phyloP scores from a whole-genome alignment of 2,888 invertebrate genomes.

The Parochlus steinenii region DNA sequence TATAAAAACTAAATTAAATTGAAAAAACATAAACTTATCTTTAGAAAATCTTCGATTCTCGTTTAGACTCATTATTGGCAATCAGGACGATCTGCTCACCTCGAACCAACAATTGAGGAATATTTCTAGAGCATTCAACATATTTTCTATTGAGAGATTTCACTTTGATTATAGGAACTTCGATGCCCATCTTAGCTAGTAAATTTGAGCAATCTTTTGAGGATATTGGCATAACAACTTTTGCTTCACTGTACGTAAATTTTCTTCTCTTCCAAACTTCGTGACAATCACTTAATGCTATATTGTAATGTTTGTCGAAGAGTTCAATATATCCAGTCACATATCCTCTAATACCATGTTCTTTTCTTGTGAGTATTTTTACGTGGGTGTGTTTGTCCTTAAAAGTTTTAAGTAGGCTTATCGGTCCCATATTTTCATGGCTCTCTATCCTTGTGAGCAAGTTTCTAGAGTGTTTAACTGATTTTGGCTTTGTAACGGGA shows the following conservation, averaged over 20 bases:
- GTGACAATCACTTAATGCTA: conserved; percentile 65
- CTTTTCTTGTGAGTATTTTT: conserved; percentile 52
- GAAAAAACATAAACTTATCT: too few species aligned
- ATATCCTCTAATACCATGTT: conserved; percentile 53
- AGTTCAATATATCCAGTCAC: conserved; percentile 64
- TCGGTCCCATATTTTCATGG: conserved; percentile 41
- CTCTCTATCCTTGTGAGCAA: conserved; percentile 36
- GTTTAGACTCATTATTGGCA: conserved; percentile 19
- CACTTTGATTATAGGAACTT: conserved; percentile 37
- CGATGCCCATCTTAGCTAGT: conserved; percentile 31
- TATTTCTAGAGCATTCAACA: conserved; percentile 47
- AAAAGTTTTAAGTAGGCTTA: conserved; percentile 41
- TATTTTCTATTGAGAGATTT: conserved; percentile 40
- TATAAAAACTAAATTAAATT: too few species aligned
- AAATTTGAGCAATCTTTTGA: conserved; percentile 29
- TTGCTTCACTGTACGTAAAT: conserved; percentile 23
- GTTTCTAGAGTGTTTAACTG: conserved; percentile 26
- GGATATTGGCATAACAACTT: conserved; percentile 23
- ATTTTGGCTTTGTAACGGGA: conserved; percentile 14
- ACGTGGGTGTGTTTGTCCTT: conserved; percentile 17
- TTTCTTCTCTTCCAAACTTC: conserved; percentile 60
- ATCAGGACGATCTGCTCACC: conserved; percentile 61
- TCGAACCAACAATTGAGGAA: conserved; percentile 52
- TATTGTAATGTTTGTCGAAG: conserved; percentile 90
- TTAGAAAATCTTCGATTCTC: not conserved